phyloP scores from a whole-genome alignment of 2,888 invertebrate genomes.

The Hymenopus coronatus region DNA sequence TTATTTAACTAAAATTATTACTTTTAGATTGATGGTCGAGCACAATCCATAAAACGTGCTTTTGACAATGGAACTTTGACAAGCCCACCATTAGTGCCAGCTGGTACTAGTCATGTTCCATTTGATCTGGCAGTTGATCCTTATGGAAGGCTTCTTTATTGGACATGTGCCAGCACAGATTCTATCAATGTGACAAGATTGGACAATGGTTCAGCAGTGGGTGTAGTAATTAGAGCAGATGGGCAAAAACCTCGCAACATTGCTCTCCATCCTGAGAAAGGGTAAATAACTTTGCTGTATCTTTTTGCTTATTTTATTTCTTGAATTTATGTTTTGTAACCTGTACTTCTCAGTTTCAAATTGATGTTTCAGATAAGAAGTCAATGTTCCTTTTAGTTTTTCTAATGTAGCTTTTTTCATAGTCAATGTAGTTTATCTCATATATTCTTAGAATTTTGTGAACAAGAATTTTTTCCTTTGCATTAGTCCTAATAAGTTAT shows the following conservation, averaged over 20 bases:
- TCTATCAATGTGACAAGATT: constrained; percentile 85
- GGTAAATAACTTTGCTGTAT: constrained; percentile 48
- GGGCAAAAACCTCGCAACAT: constrained; percentile 80
- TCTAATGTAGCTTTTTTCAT: too few relatives aligned
- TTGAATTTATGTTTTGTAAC: too few relatives aligned
- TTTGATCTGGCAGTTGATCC: constrained; percentile 86
- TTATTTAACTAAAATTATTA: not conserved
- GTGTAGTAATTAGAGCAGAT: constrained; percentile 69
- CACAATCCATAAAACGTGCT: constrained; percentile 68
- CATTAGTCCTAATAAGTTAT: too few relatives aligned
- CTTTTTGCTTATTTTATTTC: too few relatives aligned
- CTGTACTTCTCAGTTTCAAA: too few relatives aligned
- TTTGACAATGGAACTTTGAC: constrained; percentile 61
- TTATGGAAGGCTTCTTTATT: constrained; percentile 78
- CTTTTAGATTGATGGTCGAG: constrained; percentile 62
- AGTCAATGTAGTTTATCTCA: too few relatives aligned
- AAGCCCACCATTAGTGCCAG: constrained; percentile 55
- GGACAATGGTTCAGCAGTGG: constrained; percentile 60
- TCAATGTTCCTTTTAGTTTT: too few relatives aligned
- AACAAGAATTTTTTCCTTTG: too few relatives aligned
- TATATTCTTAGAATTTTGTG: too few relatives aligned
- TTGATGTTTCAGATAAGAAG: too few relatives aligned
- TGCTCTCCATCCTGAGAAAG: constrained; percentile 78
- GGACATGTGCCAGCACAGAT: constrained; percentile 81
- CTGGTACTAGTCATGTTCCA: constrained; percentile 57